Conservation (phyloP, 2,113 vertebrate genomes). For the Emydura subglobosa region DNA sequence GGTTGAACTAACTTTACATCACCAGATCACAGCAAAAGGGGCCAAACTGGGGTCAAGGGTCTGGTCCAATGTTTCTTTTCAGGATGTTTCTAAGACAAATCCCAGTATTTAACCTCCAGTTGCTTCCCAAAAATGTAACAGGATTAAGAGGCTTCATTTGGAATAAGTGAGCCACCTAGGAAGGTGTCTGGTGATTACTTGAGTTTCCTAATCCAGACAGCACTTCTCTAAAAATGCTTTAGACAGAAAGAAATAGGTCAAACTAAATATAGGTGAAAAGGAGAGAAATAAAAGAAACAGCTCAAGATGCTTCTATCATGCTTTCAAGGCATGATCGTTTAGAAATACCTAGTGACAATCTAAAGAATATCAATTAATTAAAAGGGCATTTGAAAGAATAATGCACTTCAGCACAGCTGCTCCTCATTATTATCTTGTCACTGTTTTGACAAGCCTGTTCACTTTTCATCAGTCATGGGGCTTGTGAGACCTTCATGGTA, state of each 20-base stretch:
- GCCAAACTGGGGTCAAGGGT: neutral
- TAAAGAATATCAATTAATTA: constrained; percentile 44
- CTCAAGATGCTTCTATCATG: neutral
- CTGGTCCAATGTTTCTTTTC: neutral
- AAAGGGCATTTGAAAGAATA: constrained; percentile 46
- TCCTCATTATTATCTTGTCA: constrained; percentile 54
- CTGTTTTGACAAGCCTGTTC: constrained; percentile 42
- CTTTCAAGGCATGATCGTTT: constrained; percentile 44
- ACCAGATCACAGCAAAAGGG: neutral
- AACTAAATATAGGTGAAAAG: neutral
- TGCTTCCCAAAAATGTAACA: neutral
- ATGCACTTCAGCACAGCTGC: constrained; percentile 1
- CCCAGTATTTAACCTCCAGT: neutral
- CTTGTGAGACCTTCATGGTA: neutral
- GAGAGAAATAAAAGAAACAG: constrained; percentile 25
- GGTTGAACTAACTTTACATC: neutral
- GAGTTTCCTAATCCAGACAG: neutral
- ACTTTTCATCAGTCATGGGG: neutral
- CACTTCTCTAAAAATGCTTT: neutral
- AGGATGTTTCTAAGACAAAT: neutral
- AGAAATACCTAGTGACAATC: constrained; percentile 43
- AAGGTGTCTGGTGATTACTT: neutral
- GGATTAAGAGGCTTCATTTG: neutral
- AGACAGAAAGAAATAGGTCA: neutral
- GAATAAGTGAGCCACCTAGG: neutral